phyloP scores from a whole-genome alignment of 2,888 invertebrate species.

The Chloromyia formosa region DNA sequence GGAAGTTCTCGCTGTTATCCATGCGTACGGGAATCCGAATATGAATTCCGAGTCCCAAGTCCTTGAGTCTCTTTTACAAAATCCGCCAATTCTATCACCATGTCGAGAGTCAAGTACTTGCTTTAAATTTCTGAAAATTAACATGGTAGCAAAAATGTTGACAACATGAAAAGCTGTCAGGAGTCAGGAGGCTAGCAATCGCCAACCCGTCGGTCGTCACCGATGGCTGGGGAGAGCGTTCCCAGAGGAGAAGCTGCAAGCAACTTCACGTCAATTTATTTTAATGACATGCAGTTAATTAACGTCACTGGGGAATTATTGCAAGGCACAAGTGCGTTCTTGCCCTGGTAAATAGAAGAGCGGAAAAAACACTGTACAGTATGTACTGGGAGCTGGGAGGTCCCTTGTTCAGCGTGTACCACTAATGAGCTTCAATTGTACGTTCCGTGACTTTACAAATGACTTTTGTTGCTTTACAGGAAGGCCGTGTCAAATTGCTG shows the following conservation, averaged over 20 bases:
- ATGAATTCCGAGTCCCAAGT: neutral
- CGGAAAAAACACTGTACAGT: slow-evolving; percentile 11
- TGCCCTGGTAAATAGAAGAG: slow-evolving; percentile 2
- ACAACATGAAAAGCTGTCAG: neutral
- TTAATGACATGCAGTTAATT: slow-evolving; percentile 44
- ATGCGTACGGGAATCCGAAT: neutral
- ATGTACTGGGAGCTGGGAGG: neutral
- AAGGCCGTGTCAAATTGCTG: too few relatives aligned
- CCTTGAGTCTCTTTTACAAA: slow-evolving; percentile 1
- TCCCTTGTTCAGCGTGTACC: slow-evolving; percentile 8
- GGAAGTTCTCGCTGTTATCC: neutral
- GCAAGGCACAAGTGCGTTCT: slow-evolving; percentile 30
- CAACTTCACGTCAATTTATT: slow-evolving; percentile 41
- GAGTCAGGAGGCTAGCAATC: neutral
- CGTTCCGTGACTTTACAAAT: slow-evolving; percentile 24
- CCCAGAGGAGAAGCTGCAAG: slow-evolving; percentile 21
- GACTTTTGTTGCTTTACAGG: slow-evolving; percentile 2
- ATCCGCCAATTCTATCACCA: slow-evolving; percentile 1
- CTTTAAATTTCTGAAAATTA: slow-evolving; percentile 6
- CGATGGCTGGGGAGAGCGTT: neutral
- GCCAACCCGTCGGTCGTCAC: neutral
- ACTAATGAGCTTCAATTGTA: slow-evolving; percentile 28
- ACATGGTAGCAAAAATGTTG: neutral
- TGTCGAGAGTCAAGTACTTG: neutral
- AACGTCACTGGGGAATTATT: slow-evolving; percentile 27